phyloP scores from a whole-genome alignment of 2,888 invertebrate genomes.

The Spodoptera exigua region DNA sequence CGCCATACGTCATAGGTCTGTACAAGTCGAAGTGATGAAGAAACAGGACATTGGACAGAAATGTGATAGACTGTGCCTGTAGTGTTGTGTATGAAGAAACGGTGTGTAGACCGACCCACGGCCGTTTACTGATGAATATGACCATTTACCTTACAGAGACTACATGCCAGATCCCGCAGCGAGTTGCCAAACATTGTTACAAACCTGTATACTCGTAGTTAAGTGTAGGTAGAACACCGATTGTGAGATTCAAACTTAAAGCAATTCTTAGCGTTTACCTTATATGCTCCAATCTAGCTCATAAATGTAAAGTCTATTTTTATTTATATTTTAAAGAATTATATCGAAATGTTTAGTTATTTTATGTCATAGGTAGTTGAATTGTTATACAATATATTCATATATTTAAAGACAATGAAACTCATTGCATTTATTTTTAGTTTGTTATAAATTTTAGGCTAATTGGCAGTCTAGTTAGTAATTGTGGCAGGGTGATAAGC shows the following conservation, averaged over 20 bases:
- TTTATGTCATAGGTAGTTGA: constrained; percentile 38
- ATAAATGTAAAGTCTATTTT: constrained; percentile 15
- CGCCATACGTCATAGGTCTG: constrained; percentile 22
- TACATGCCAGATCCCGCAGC: constrained; percentile 71
- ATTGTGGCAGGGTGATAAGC: constrained; percentile 28
- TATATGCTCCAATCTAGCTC: constrained; percentile 3
- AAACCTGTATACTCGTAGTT: constrained; percentile 63
- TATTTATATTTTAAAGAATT: constrained; percentile 21
- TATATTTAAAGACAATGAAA: constrained; percentile 47
- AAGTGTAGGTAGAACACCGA: constrained; percentile 43
- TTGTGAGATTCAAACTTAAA: constrained; percentile 48
- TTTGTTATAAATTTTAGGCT: constrained; percentile 23
- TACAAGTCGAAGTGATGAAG: constrained; percentile 55
- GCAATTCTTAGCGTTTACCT: constrained; percentile 34
- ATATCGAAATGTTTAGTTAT: constrained; percentile 30
- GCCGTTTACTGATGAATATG: constrained; percentile 78
- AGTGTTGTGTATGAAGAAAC: constrained; percentile 69
- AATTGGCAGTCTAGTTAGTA: constrained; percentile 34
- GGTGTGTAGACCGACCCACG: constrained; percentile 63
- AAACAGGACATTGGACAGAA: constrained; percentile 54
- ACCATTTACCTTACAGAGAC: constrained; percentile 86
- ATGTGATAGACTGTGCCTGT: constrained; percentile 70
- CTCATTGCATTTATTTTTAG: constrained; percentile 49
- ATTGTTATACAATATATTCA: constrained; percentile 21
- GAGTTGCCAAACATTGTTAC: constrained; percentile 77